Percentiles rank a stretch among this genome's conserved stretches.
phyloP scores from a whole-genome alignment of 2,797 vertebrate genomes.

The Spinus olivaceus region DNA sequence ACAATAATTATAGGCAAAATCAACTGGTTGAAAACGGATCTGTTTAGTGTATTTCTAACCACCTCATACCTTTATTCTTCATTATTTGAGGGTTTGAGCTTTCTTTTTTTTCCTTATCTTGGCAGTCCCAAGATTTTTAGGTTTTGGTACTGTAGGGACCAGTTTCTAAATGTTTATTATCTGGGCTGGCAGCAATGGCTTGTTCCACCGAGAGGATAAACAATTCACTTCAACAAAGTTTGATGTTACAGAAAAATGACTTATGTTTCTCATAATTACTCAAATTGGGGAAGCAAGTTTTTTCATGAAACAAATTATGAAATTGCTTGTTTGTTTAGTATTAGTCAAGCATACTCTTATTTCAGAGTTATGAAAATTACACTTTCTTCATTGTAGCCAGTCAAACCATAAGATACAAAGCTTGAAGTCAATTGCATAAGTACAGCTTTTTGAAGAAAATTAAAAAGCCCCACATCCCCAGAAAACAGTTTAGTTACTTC shows the following conservation, averaged over 20 bases:
- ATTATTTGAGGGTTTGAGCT: background rate
- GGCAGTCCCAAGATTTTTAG: background rate
- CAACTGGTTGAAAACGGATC: background rate
- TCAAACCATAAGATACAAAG: background rate
- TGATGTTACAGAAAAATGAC: background rate
- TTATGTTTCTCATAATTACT: conserved; percentile 9
- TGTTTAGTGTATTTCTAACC: background rate
- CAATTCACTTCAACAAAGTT: background rate
- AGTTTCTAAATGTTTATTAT: background rate
- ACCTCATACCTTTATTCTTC: background rate
- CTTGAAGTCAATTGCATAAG: background rate
- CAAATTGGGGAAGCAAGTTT: background rate
- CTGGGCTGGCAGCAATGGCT: background rate
- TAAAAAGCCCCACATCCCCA: background rate
- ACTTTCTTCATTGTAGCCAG: background rate
- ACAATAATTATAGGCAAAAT: background rate
- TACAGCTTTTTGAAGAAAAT: background rate
- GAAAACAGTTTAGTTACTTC: background rate
- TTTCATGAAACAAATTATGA: conserved; percentile 10
- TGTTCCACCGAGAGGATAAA: background rate
- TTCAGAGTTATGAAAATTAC: background rate
- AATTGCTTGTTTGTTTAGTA: background rate
- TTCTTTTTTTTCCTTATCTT: background rate
- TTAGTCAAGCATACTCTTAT: background rate
- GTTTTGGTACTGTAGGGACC: background rate